These are phyloP conservation scores for Ectemnius lituratus DNA, from an alignment of 2,888 invertebrate species.

Conservation along the genomic window DNA sequence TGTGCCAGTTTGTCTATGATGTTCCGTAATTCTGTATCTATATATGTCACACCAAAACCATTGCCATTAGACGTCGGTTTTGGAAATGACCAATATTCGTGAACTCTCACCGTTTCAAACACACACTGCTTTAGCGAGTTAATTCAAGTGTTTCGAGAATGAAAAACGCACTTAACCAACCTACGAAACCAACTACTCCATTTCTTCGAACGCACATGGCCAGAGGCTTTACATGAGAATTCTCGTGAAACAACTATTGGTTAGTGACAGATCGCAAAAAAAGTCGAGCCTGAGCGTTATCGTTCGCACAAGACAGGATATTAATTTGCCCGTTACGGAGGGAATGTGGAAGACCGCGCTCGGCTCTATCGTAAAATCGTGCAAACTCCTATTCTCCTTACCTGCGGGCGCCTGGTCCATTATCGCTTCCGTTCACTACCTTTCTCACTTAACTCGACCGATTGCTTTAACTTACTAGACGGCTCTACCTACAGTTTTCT, in stretches of 20 bases:
- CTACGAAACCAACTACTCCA: too few species aligned
- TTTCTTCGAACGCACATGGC: too few species aligned
- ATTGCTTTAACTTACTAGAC: constrained; percentile 38
- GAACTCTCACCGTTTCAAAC: not conserved
- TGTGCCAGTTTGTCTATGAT: constrained; percentile 99
- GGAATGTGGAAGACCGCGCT: constrained; percentile 56
- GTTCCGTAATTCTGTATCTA: constrained; percentile 95
- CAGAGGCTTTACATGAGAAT: not conserved
- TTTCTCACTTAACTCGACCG: constrained; percentile 36
- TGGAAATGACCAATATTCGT: constrained; percentile 21
- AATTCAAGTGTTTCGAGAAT: too few species aligned
- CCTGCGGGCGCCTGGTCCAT: constrained; percentile 76
- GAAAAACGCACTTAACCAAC: too few species aligned
- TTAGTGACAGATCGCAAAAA: not conserved
- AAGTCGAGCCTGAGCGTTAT: too few species aligned
- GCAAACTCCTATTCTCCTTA: constrained; percentile 51
- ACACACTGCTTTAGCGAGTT: too few species aligned
- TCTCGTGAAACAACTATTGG: constrained; percentile 5
- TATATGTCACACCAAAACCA: constrained; percentile 38
- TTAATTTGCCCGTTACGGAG: constrained; percentile 37
- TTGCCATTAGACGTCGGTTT: constrained; percentile 1
- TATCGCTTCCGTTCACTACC: constrained; percentile 50
- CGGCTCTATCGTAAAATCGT: constrained; percentile 33
- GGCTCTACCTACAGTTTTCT: constrained; percentile 38
- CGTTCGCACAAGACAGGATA: constrained; percentile 30